These are phyloP conservation scores for Percopsis transmontana DNA, from an alignment of 2,113 vertebrate genomes.

Conservation along the genomic window DNA sequence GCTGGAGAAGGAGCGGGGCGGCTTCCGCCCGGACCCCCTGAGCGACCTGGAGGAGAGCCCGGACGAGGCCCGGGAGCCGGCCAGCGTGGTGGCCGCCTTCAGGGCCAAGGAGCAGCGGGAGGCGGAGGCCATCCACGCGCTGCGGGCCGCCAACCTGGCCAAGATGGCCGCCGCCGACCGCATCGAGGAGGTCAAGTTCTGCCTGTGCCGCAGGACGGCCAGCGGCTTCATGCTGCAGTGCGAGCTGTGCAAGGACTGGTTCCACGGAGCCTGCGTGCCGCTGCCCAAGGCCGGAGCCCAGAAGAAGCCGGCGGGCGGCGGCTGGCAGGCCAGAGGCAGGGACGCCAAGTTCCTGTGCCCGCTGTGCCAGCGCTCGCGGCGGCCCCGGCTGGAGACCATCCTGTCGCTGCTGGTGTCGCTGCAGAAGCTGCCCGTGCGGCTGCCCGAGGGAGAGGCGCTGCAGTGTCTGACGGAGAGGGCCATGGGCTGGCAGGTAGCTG, in stretches of 20 bases:
- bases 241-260: slow-evolving; percentile 98
- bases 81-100: slow-evolving; percentile 91
- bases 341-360: slow-evolving; percentile 96
- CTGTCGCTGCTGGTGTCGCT: slow-evolving; percentile 93
- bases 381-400: slow-evolving; percentile 95
- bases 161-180: slow-evolving; percentile 98
- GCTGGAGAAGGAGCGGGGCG: slow-evolving; percentile 93
- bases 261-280: slow-evolving; percentile 93
- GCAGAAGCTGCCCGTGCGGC: slow-evolving; percentile 93
- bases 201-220: slow-evolving; percentile 92
- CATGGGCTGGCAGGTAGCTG: slow-evolving; percentile 96
- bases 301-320: slow-evolving; percentile 86
- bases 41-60: slow-evolving; percentile 90
- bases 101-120: slow-evolving; percentile 95
- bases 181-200: slow-evolving; percentile 96
- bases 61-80: slow-evolving; percentile 88
- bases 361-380: slow-evolving; percentile 91
- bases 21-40: slow-evolving; percentile 87
- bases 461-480: slow-evolving; percentile 96
- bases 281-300: slow-evolving; percentile 90
- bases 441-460: slow-evolving; percentile 93
- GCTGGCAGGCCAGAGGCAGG: slow-evolving; percentile 92
- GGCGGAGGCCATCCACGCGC: slow-evolving; percentile 91
- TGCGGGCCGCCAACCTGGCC: slow-evolving; percentile 91
- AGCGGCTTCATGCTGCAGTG: slow-evolving; percentile 97